A percentile compares a stretch with the other conserved stretches of the same genome.
phyloP scores from a whole-genome alignment of 2,888 invertebrate species.

The Pseudanteris insignis region DNA sequence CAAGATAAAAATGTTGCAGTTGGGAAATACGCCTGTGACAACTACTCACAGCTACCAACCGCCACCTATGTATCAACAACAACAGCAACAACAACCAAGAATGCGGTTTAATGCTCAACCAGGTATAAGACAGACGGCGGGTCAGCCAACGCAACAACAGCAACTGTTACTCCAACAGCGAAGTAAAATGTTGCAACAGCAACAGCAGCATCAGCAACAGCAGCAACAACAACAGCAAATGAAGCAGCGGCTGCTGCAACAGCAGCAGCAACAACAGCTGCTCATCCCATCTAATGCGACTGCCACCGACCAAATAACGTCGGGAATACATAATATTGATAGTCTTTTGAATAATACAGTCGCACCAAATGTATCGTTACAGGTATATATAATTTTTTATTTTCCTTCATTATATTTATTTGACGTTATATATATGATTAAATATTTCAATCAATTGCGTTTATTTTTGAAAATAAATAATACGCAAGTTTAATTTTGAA shows the following conservation, averaged over 20 bases:
- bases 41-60: constrained; percentile 65
- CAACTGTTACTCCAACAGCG: constrained; percentile 65
- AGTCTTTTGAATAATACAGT: constrained; percentile 86
- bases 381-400: constrained; percentile 66
- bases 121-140: constrained; percentile 54
- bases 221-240: constrained; percentile 69
- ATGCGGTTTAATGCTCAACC: constrained; percentile 60
- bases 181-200: constrained; percentile 53
- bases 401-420: too few species aligned
- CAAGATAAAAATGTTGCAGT: constrained; percentile 47
- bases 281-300: constrained; percentile 83
- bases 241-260: constrained; percentile 78
- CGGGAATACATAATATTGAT: constrained; percentile 77
- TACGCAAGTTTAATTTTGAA: too few species aligned
- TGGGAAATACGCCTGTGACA: constrained; percentile 62
- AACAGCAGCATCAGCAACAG: too few species aligned
- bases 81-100: constrained; percentile 61
- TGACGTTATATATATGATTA: too few species aligned
- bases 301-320: constrained; percentile 69
- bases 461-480: too few species aligned
- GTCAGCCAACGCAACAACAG: constrained; percentile 62
- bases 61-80: constrained; percentile 63
- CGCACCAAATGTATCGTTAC: constrained; percentile 89
- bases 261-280: constrained; percentile 83
- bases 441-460: too few species aligned